phyloP scores from a whole-genome alignment of 2,797 vertebrate species.

The Limosa lapponica region DNA sequence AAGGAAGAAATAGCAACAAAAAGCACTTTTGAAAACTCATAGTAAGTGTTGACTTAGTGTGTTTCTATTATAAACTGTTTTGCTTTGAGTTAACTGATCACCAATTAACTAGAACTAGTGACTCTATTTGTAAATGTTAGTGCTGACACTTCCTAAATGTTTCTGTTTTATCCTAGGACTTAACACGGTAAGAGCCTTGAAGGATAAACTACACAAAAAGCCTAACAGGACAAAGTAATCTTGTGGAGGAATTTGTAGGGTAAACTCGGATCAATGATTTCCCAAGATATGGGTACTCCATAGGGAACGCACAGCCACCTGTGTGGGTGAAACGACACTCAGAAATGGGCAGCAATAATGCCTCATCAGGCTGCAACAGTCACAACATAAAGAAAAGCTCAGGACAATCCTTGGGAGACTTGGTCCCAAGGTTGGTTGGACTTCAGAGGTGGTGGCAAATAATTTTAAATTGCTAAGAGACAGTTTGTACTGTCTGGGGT shows the following conservation, averaged over 20 bases:
- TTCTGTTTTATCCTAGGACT: background rate
- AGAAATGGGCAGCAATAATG: background rate
- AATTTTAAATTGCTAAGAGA: background rate
- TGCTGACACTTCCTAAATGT: background rate
- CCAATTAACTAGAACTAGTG: constrained; percentile 9
- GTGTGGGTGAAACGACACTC: background rate
- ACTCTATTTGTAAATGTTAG: background rate
- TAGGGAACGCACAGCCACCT: background rate
- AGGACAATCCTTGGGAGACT: background rate
- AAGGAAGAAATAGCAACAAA: background rate
- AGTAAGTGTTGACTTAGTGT: background rate
- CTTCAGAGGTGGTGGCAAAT: background rate
- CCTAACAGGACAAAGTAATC: background rate
- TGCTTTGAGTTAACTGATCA: constrained; percentile 15
- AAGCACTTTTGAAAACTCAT: background rate
- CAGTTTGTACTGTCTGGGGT: background rate
- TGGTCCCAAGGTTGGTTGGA: background rate
- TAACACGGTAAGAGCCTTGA: background rate
- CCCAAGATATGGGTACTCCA: background rate
- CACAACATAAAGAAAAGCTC: background rate
- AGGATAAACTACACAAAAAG: background rate
- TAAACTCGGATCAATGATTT: background rate
- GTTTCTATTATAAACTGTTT: background rate
- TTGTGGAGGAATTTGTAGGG: background rate
- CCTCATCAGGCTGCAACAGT: background rate